Percentiles rank a stretch among this genome's conserved stretches.
phyloP scores from a whole-genome alignment of 1,140 invertebrate genomes.

The Camponotus pennsylvanicus region DNA sequence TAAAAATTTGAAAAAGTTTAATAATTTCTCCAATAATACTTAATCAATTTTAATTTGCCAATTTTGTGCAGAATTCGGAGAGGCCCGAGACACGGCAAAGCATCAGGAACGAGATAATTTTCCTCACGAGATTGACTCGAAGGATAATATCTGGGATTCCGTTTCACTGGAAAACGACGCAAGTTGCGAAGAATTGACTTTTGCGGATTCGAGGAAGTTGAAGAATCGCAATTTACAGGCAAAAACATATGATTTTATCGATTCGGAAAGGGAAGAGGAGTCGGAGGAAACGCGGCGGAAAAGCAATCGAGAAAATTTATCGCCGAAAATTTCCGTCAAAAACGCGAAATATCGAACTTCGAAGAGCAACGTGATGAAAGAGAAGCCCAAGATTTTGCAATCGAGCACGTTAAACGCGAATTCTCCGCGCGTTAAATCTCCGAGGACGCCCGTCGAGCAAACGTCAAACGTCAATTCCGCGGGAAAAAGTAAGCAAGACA shows the following conservation, averaged over 20 bases:
- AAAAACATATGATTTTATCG: not conserved
- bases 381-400: not conserved
- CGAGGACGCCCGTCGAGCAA: not conserved
- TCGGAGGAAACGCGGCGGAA: not conserved
- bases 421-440: constrained; percentile 8
- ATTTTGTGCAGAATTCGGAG: not conserved
- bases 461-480: not conserved
- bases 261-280: not conserved
- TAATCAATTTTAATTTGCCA: not conserved
- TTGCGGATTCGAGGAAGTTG: not conserved
- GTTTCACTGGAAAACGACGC: constrained; percentile 13
- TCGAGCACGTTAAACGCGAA: not conserved
- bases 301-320: not conserved
- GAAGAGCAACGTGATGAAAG: not conserved
- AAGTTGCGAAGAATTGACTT: not conserved
- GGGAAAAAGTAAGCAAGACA: constrained; percentile 14
- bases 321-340: not conserved
- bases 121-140: not conserved
- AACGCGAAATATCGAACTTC: not conserved
- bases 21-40: not conserved
- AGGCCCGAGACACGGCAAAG: not conserved
- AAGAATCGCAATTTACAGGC: not conserved
- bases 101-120: not conserved
- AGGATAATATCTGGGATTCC: constrained; percentile 17
- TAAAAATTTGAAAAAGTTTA: not conserved